A percentile compares a stretch with the other conserved stretches of the same genome.
These are phyloP conservation scores for Exaiptasia diaphana DNA, from an alignment of 64 coral and sea anemone genomes.

Conservation along the genomic window DNA sequence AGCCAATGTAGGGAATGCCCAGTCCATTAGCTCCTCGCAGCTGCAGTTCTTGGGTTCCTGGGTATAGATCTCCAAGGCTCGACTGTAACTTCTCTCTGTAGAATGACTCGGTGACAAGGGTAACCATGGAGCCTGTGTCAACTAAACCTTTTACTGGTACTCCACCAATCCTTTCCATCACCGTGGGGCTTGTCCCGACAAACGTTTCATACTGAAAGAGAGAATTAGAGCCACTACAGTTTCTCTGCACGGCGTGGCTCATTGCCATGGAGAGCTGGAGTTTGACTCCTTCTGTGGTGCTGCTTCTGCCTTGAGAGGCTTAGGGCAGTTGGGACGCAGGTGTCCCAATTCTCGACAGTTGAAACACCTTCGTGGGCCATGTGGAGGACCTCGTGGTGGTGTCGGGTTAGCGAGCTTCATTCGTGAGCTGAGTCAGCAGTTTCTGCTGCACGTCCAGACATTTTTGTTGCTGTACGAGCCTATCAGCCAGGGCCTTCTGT, in stretches of 20 bases:
- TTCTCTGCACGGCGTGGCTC: conserved; percentile 14
- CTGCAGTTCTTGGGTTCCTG: background rate
- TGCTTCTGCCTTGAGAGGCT: background rate
- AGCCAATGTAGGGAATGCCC: conserved; percentile 36
- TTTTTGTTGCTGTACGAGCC: background rate
- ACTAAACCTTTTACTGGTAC: background rate
- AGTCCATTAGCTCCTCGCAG: conserved; percentile 26
- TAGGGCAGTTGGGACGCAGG: background rate
- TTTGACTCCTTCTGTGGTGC: background rate
- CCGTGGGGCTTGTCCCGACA: conserved; percentile 26
- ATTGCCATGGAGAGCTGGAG: conserved; percentile 7
- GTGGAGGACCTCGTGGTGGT: background rate
- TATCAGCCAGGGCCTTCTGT: background rate
- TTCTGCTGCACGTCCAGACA: background rate
- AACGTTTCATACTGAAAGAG: background rate
- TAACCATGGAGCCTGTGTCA: conserved; percentile 49
- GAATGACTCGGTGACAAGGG: conserved; percentile 50
- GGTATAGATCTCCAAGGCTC: background rate
- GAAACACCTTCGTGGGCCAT: background rate
- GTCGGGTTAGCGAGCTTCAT: background rate
- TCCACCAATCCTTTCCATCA: conserved; percentile 36
- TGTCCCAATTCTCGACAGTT: background rate
- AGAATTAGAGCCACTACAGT: conserved; percentile 19
- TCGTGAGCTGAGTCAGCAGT: background rate
- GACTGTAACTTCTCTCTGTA: conserved; percentile 39